A percentile compares a stretch with the other conserved stretches of the same genome.
Evolutionary conservation across 2,797 vertebrate species (phyloP).

Genomic region (Channallabes apus): DNA sequence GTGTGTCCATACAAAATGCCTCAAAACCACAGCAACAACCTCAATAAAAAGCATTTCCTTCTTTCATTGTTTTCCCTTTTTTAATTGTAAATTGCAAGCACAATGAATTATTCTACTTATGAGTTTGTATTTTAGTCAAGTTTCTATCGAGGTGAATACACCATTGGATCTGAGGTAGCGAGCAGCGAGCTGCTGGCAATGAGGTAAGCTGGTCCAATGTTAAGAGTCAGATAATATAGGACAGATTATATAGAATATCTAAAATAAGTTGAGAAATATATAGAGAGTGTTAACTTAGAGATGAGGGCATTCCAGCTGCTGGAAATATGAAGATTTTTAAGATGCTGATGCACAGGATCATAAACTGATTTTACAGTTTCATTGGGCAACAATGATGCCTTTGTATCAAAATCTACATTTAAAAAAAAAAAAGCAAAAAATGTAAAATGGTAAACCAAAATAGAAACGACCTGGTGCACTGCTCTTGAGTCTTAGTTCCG

Average conservation of each 20-base stretch:
- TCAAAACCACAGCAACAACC: constrained; percentile 3
- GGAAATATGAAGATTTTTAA: background rate
- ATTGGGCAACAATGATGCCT: background rate
- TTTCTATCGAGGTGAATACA: no score
- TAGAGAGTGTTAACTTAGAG: background rate
- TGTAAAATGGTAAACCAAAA: background rate
- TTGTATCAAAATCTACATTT: background rate
- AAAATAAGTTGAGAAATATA: background rate
- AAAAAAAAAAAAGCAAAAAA: background rate
- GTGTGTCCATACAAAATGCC: constrained; percentile 18
- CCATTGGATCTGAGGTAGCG: background rate
- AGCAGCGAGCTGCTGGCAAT: background rate
- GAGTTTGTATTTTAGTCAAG: no score
- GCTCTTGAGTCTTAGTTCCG: background rate
- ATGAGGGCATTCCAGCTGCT: background rate
- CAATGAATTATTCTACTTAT: no score
- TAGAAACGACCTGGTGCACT: background rate
- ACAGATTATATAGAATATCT: background rate
- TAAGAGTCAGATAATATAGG: background rate
- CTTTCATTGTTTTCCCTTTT: background rate
- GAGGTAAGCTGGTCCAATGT: constrained; percentile 16
- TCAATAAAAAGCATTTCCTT: background rate
- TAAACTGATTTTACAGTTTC: background rate
- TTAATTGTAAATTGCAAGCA: background rate
- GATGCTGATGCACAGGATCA: background rate